phyloP scores from a whole-genome alignment of 2,888 invertebrate genomes.

The Eurytoma adleriae region DNA sequence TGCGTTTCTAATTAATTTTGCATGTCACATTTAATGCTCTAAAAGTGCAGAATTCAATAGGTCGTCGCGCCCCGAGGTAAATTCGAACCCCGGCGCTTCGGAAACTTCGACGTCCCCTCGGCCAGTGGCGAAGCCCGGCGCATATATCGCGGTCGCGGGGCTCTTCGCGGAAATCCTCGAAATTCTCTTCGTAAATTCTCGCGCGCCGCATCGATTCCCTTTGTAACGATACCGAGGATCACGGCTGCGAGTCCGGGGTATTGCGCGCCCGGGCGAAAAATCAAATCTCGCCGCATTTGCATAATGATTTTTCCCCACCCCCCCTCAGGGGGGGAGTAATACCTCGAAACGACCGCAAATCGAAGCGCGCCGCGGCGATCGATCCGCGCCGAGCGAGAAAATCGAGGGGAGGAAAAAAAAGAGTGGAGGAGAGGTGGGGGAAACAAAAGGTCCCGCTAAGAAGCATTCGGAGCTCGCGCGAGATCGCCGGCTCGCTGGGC shows the following conservation, averaged over 20 bases:
- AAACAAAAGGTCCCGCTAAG: slow-evolving; percentile 67
- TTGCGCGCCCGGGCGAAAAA: slow-evolving; percentile 1
- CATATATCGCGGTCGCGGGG: no score
- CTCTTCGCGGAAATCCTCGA: no score
- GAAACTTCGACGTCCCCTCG: no score
- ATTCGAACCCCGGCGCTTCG: no score
- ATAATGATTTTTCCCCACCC: slow-evolving; percentile 26
- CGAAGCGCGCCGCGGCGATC: slow-evolving; percentile 29
- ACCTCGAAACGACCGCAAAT: slow-evolving; percentile 26
- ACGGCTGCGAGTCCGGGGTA: background rate
- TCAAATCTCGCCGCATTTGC: slow-evolving; percentile 34
- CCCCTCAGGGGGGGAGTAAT: slow-evolving; percentile 14
- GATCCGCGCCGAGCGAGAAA: slow-evolving; percentile 30
- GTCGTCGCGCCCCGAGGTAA: no score
- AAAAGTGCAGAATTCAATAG: no score
- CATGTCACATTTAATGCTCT: no score
- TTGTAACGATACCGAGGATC: no score
- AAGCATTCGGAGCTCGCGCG: slow-evolving; percentile 63
- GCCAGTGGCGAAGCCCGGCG: no score
- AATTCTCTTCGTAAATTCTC: no score
- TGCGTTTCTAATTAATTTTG: no score
- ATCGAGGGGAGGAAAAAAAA: slow-evolving; percentile 22
- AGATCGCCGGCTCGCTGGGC: slow-evolving; percentile 61
- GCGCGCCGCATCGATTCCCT: no score
- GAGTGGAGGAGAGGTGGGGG: slow-evolving; percentile 41